Conservation (phyloP, 2,888 invertebrate genomes). For the Drosophila suboccidentalis region DNA sequence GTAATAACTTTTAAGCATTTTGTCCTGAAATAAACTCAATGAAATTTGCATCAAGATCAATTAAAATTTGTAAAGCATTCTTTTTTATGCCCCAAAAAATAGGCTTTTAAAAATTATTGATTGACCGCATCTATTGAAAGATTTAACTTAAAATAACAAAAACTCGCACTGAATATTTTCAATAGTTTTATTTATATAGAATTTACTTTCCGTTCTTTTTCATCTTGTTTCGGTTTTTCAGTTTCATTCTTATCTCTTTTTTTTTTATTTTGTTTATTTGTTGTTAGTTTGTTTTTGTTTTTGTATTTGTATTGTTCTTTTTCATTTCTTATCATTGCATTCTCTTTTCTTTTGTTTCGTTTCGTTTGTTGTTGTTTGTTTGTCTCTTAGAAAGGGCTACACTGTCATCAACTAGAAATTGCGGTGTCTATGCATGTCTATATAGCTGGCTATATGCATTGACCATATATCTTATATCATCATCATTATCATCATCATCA, state of each 20-base stretch:
- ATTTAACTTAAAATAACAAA: slow-evolving; percentile 37
- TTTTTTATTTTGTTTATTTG: slow-evolving; percentile 30
- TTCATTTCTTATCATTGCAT: slow-evolving; percentile 43
- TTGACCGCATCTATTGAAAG: neutral
- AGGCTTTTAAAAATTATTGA: neutral
- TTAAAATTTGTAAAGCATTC: neutral
- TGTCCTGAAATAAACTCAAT: neutral
- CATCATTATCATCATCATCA: slow-evolving; percentile 1
- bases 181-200: slow-evolving; percentile 85
- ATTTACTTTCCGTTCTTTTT: slow-evolving; percentile 80
- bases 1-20: neutral
- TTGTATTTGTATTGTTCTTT: slow-evolving; percentile 65
- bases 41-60: neutral
- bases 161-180: slow-evolving; percentile 71
- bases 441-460: slow-evolving; percentile 67
- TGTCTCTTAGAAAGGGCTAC: slow-evolving; percentile 46
- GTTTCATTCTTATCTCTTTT: slow-evolving; percentile 72
- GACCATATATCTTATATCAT: slow-evolving; percentile 43
- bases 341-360: slow-evolving; percentile 17
- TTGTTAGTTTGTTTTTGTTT: slow-evolving; percentile 24
- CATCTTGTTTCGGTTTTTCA: slow-evolving; percentile 52
- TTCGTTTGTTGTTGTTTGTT: neutral
- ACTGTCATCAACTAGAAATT: slow-evolving; percentile 58
- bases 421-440: slow-evolving; percentile 66
- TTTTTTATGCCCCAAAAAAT: neutral